Conservation (phyloP, 92 coral and sea anemone genomes). For the Paramuricea clavata region DNA sequence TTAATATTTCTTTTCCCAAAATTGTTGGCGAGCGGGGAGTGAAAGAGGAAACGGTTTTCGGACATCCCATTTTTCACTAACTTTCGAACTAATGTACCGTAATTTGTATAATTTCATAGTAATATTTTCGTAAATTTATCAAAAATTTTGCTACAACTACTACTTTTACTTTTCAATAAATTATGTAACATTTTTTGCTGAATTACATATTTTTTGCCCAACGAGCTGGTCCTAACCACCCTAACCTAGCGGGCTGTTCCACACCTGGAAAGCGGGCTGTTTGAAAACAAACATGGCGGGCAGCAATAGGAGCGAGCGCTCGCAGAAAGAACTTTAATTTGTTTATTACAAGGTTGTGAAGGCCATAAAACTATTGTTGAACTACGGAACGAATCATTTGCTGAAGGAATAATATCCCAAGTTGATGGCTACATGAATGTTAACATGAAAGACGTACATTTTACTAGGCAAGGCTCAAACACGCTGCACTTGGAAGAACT, state of each 20-base stretch:
- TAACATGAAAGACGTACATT: constrained; percentile 77
- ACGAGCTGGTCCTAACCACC: too few relatives aligned
- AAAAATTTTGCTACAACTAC: too few relatives aligned
- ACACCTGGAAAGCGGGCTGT: not conserved
- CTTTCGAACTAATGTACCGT: too few relatives aligned
- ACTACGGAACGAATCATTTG: constrained; percentile 88
- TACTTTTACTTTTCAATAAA: too few relatives aligned
- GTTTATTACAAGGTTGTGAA: constrained; percentile 88
- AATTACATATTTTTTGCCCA: too few relatives aligned
- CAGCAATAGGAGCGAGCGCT: constrained; percentile 81
- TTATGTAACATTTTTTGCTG: too few relatives aligned
- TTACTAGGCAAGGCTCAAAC: constrained; percentile 72
- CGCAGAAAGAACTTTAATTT: constrained; percentile 84
- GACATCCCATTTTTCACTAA: too few relatives aligned
- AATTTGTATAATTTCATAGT: too few relatives aligned
- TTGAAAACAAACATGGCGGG: constrained; percentile 75
- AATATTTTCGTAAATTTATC: too few relatives aligned
- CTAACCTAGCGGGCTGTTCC: constrained; percentile 20
- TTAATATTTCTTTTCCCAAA: too few relatives aligned
- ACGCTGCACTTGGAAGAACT: constrained; percentile 73
- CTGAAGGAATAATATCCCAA: constrained; percentile 81
- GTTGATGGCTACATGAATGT: constrained; percentile 98
- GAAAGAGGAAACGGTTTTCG: too few relatives aligned
- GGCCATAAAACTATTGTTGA: constrained; percentile 93
- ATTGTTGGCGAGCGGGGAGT: too few relatives aligned